A percentile compares a stretch with the other conserved stretches of the same genome.
Evolutionary conservation across 2,797 vertebrate species (phyloP).

Genomic region (Lepidocolaptes lacrymiger): DNA sequence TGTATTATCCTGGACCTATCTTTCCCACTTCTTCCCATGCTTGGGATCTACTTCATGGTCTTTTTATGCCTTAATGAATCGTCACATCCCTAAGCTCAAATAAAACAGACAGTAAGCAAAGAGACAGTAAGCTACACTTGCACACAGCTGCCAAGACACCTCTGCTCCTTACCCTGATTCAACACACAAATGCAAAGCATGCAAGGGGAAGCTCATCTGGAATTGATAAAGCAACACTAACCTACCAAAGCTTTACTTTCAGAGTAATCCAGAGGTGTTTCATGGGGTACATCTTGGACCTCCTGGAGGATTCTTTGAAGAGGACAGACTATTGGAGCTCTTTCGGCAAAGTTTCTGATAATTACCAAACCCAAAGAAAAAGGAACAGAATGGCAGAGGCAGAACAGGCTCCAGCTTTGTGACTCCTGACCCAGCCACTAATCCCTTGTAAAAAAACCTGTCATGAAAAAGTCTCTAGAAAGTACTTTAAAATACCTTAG

Average conservation of each 20-base stretch:
- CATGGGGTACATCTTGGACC: background rate
- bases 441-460: background rate
- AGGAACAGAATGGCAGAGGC: background rate
- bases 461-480: background rate
- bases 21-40: background rate
- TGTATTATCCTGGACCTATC: background rate
- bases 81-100: background rate
- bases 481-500: background rate
- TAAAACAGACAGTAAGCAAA: background rate
- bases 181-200: background rate
- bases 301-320: background rate
- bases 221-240: background rate
- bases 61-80: background rate
- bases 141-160: background rate
- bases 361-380: background rate
- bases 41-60: background rate
- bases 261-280: background rate
- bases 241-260: background rate
- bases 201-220: background rate
- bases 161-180: background rate
- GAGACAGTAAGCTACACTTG: background rate
- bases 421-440: background rate
- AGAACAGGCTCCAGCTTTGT: background rate
- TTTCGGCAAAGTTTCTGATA: background rate
- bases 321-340: background rate